Conservation (phyloP, 2,888 invertebrate species). For the Plagodis pulveraria region DNA sequence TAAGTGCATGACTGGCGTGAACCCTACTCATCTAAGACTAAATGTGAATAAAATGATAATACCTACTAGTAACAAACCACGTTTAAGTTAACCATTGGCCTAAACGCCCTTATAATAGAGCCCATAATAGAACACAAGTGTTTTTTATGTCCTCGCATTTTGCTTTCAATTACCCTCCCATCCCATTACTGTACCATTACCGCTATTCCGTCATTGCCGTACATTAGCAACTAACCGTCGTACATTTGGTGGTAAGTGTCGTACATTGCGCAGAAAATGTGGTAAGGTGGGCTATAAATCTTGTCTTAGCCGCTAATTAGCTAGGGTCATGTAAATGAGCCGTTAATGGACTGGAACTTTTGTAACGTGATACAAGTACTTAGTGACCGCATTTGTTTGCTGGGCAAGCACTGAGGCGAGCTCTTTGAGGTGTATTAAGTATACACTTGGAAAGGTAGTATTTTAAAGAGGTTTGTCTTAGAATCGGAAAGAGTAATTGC, state of each 20-base stretch:
- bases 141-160: not conserved
- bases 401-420: slow-evolving; percentile 7
- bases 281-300: slow-evolving; percentile 1
- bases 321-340: slow-evolving; percentile 28
- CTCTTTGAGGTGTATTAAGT: not conserved
- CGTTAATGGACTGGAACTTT: slow-evolving; percentile 32
- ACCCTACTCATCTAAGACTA: no score
- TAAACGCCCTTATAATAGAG: no score
- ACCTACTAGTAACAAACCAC: no score
- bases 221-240: slow-evolving; percentile 4
- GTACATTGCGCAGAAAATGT: no score
- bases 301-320: slow-evolving; percentile 14
- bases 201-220: not conserved
- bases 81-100: no score
- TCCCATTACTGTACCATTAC: not conserved
- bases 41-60: no score
- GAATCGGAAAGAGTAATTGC: no score
- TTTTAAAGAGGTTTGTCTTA: no score
- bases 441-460: no score
- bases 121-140: no score
- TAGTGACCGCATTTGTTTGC: slow-evolving; percentile 1
- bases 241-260: slow-evolving; percentile 1
- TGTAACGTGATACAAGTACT: slow-evolving; percentile 29
- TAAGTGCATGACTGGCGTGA: no score
- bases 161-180: not conserved